Conservation (phyloP, 2,888 invertebrate species). For the Byasa hedistus region DNA sequence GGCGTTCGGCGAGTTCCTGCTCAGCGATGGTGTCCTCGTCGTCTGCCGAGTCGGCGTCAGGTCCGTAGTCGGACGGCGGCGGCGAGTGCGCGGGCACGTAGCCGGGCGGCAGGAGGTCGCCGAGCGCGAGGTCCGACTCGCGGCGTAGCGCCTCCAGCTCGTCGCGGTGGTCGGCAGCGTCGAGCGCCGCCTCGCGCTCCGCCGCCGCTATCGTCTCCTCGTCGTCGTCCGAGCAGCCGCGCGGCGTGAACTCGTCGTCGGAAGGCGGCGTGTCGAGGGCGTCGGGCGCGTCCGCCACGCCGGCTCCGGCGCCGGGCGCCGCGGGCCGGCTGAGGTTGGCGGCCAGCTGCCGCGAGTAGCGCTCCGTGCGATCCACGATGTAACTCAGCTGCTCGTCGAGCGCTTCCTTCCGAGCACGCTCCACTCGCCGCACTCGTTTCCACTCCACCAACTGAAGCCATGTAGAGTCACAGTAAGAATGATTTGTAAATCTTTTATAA, state of each 20-base stretch:
- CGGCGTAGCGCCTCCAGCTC: slow-evolving; percentile 92
- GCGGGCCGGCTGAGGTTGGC: slow-evolving; percentile 84
- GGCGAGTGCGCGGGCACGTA: slow-evolving; percentile 85
- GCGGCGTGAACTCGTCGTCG: slow-evolving; percentile 90
- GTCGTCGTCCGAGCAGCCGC: slow-evolving; percentile 87
- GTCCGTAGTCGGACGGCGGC: slow-evolving; percentile 85
- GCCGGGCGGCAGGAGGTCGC: slow-evolving; percentile 91
- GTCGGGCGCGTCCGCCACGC: slow-evolving; percentile 33
- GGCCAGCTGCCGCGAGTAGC: slow-evolving; percentile 94
- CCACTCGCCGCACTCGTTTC: slow-evolving; percentile 94
- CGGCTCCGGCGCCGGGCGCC: slow-evolving; percentile 28
- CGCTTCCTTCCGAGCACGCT: slow-evolving; percentile 96
- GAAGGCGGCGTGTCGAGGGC: slow-evolving; percentile 49
- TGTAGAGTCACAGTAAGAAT: no score
- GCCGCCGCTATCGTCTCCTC: slow-evolving; percentile 96
- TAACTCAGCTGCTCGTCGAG: slow-evolving; percentile 97
- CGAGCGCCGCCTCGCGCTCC: slow-evolving; percentile 83
- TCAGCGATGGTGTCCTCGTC: slow-evolving; percentile 68
- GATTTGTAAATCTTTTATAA: no score
- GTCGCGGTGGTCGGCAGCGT: slow-evolving; percentile 78
- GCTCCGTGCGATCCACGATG: slow-evolving; percentile 98
- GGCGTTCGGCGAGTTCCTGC: slow-evolving; percentile 83
- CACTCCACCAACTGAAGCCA: slow-evolving; percentile 89
- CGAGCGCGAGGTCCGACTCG: slow-evolving; percentile 93
- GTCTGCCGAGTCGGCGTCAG: slow-evolving; percentile 84